A percentile compares a stretch with the other conserved stretches of the same genome.
phyloP scores from a whole-genome alignment of 2,888 invertebrate species.

The Hofmannophila pseudospretella region DNA sequence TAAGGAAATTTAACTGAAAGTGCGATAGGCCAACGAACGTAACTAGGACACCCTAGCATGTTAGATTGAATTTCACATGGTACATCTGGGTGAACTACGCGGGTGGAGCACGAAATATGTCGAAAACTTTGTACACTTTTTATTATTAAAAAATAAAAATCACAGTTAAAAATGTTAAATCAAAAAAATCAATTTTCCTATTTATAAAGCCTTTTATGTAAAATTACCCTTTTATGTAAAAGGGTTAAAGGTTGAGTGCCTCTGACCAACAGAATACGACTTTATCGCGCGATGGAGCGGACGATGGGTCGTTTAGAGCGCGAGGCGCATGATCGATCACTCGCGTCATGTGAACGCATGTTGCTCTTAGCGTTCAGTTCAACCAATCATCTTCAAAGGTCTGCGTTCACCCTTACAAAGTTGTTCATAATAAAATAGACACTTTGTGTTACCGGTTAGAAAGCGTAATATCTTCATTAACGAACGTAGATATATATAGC shows the following conservation, averaged over 20 bases:
- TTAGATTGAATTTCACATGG: no score
- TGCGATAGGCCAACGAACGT: no score
- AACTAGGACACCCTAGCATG: no score
- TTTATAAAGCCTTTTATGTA: no score
- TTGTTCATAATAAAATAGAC: background rate
- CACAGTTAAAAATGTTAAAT: no score
- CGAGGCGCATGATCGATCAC: conserved; percentile 40
- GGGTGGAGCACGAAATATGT: no score
- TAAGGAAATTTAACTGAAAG: no score
- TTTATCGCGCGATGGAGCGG: conserved; percentile 37
- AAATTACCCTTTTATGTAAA: no score
- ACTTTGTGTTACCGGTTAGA: background rate
- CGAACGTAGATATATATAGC: background rate
- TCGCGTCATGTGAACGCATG: conserved; percentile 20
- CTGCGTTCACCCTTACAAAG: conserved; percentile 3
- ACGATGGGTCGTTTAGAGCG: conserved; percentile 35
- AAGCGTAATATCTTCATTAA: conserved; percentile 3
- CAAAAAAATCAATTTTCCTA: no score
- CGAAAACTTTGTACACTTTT: no score
- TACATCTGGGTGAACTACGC: no score
- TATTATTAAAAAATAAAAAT: no score
- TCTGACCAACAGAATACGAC: conserved; percentile 3
- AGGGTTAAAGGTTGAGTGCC: background rate
- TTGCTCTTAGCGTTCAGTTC: conserved; percentile 20
- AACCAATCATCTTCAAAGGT: conserved; percentile 25